phyloP scores from a whole-genome alignment of 2,797 vertebrate species.

The Protosalanx chinensis region DNA sequence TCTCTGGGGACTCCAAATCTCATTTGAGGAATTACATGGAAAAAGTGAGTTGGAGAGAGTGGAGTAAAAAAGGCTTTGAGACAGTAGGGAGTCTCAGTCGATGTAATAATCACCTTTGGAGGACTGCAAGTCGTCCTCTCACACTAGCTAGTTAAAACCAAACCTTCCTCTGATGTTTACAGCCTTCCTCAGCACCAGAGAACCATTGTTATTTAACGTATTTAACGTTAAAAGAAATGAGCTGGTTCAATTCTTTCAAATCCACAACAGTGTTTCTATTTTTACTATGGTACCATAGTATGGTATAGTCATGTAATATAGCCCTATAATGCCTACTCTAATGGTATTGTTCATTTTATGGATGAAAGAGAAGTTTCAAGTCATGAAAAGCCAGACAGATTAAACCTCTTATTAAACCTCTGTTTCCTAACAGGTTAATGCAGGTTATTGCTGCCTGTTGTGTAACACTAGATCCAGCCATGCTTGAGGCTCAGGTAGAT shows the following conservation, averaged over 20 bases:
- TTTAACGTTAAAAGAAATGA: no score
- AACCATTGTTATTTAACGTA: constrained; percentile 26
- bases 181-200: constrained; percentile 11
- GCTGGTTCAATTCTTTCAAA: constrained; percentile 32
- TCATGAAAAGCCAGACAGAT: constrained; percentile 14
- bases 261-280: constrained; percentile 20
- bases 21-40: constrained; percentile 68
- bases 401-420: constrained; percentile 20
- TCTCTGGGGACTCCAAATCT: constrained; percentile 67
- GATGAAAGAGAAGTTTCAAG: constrained; percentile 22
- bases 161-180: constrained; percentile 38
- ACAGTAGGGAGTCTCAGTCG: constrained; percentile 47
- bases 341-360: constrained; percentile 28
- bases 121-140: constrained; percentile 20
- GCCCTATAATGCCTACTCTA: constrained; percentile 11
- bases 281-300: not conserved
- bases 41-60: constrained; percentile 69
- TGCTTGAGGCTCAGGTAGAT: not conserved
- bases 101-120: constrained; percentile 49
- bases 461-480: not conserved
- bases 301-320: not conserved
- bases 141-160: constrained; percentile 19
- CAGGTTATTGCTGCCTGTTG: not conserved
- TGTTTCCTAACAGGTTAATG: constrained; percentile 27
- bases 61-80: constrained; percentile 55